A percentile compares a stretch with the other conserved stretches of the same genome.
phyloP scores from a whole-genome alignment of 2,113 vertebrate species.

The Serilophus lunatus region DNA sequence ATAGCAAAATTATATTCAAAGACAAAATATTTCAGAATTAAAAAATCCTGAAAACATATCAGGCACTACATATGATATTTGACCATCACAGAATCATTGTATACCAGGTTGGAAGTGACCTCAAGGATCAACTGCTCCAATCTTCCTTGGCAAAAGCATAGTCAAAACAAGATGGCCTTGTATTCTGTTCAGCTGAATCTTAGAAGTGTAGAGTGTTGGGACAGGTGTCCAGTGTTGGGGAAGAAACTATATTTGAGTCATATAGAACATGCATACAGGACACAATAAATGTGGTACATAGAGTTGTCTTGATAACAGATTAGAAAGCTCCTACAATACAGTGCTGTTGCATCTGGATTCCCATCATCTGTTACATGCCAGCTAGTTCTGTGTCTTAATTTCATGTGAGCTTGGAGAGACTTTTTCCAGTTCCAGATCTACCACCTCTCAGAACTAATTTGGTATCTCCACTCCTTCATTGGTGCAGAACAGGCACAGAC shows the following conservation, averaged over 20 bases:
- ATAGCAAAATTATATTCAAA: neutral
- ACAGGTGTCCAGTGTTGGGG: neutral
- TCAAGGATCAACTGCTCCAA: neutral
- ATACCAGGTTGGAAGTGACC: neutral
- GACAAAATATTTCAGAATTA: neutral
- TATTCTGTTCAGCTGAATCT: neutral
- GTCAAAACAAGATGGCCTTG: neutral
- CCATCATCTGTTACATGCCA: neutral
- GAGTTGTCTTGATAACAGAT: neutral
- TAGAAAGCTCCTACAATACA: neutral
- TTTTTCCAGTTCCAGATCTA: neutral
- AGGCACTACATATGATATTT: neutral
- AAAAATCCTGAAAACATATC: neutral
- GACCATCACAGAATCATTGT: neutral
- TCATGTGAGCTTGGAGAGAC: neutral
- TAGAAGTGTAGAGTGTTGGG: neutral
- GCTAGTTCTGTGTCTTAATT: neutral
- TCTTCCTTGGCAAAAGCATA: neutral
- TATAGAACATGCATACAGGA: neutral
- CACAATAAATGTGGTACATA: neutral
- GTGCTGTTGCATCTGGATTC: neutral
- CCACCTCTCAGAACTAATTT: neutral
- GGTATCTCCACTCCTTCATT: neutral
- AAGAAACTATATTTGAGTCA: neutral
- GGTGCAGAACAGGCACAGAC: neutral